Percentiles rank a stretch among this genome's conserved stretches.
Conservation (phyloP, 2,797 vertebrate genomes). For the Sternotherus odoratus region DNA sequence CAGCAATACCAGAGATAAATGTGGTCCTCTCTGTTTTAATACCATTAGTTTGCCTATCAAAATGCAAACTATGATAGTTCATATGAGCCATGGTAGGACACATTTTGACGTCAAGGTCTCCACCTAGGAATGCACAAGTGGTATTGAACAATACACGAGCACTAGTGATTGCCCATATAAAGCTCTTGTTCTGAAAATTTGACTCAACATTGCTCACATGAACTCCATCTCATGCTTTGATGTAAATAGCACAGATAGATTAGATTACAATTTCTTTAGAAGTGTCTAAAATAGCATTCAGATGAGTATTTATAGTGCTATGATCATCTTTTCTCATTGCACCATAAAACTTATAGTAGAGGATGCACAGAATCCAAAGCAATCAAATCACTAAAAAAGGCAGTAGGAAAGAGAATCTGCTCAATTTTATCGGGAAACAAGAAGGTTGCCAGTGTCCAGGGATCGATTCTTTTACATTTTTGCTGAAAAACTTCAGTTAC, state of each 20-base stretch:
- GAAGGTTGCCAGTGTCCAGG: slow-evolving; percentile 2
- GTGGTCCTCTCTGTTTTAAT: not conserved
- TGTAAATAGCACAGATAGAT: slow-evolving; percentile 47
- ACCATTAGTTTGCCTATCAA: not conserved
- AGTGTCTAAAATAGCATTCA: slow-evolving; percentile 65
- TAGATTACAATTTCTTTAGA: slow-evolving; percentile 54
- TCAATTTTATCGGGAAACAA: slow-evolving; percentile 51
- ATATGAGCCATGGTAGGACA: not conserved
- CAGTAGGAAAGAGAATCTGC: slow-evolving; percentile 53
- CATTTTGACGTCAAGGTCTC: slow-evolving; percentile 1
- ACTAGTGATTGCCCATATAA: not conserved
- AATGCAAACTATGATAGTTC: not conserved
- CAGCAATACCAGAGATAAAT: not conserved
- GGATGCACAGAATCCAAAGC: slow-evolving; percentile 54
- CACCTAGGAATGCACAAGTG: not conserved
- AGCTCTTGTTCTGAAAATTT: slow-evolving; percentile 29
- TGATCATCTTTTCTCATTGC: slow-evolving; percentile 60
- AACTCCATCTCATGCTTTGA: slow-evolving; percentile 25
- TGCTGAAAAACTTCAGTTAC: slow-evolving; percentile 5
- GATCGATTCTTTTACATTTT: slow-evolving; percentile 50
- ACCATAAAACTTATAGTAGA: slow-evolving; percentile 51
- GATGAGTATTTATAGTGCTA: slow-evolving; percentile 43
- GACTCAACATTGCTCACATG: slow-evolving; percentile 36
- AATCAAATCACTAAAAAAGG: slow-evolving; percentile 57
- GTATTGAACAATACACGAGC: not conserved